Base-by-base conservation (phyloP, 2,797 vertebrate species). In the Tiaroga cobitis region DNA sequence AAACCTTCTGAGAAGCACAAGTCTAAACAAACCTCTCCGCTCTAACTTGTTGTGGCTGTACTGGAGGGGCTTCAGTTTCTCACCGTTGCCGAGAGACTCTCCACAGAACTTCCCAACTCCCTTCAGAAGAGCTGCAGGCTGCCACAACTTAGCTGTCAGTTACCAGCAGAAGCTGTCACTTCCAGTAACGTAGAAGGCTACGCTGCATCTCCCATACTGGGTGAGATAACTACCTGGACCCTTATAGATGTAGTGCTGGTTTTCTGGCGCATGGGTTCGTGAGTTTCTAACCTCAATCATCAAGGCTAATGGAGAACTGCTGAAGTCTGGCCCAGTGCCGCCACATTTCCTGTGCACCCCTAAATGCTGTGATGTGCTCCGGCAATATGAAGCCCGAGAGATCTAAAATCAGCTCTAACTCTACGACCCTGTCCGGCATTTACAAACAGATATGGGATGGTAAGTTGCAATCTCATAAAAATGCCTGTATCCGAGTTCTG, bases 231-330 rank as follows among this genome's bases (percentile, higher is more conserved):
- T 70, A 39, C 11, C 49, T 67, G 63, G 19, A 69, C 82, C 74
- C 63, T 39, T 68, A 63, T 37, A 81, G 79, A 81, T 81, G 63
- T 75, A 29, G 34, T 43, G 82, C 10, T 78, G 26, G 46, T 78
- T 84, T 84, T 84, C 82, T 84, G 63, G 74, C 63, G 59, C 82
- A 32, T 32, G 65, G 5, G 82, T 77, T 78, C 8, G 59, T 68
- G 82, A 69, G 74, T 78, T 56, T 84, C 74, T 84, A 78, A 84
- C 82, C 82, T 78, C 82, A 78, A 84, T 84, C 82, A 84, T 78
- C 61, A 41, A 84, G 63, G 46, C 82, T 84, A 84, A 84, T 84
- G 37, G 82, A 84, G 74, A 84, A 54, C 61, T 26, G 34, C 46
- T 6, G 32, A 77, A 54, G 43, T 84, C n/a, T 77, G 74, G 74